Evolutionary conservation across 2,888 invertebrate species (phyloP).

Genomic region (Alcis repandata): DNA sequence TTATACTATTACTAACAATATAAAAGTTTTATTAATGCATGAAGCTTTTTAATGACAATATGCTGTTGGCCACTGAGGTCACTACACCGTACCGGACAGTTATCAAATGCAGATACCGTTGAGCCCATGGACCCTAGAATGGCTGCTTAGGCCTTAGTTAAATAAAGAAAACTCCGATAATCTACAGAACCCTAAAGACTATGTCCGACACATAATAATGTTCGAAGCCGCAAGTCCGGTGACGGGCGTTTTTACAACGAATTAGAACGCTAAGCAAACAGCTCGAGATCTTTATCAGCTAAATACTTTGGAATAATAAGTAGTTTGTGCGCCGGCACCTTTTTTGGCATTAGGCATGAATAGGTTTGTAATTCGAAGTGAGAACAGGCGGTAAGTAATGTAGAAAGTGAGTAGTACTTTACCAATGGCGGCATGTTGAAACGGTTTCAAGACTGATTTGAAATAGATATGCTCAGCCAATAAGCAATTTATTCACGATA

Average conservation of each 20-base stretch:
- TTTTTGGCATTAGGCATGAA: conserved; percentile 38
- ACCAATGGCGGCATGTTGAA: conserved; percentile 15
- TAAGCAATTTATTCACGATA: not conserved
- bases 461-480: not conserved
- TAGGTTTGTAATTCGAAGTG: conserved; percentile 26
- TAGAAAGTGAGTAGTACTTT: conserved; percentile 7
- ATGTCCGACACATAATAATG: conserved; percentile 67
- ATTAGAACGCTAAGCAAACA: conserved; percentile 60
- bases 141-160: too few species aligned
- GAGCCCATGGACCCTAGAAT: too few species aligned
- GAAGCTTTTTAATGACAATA: too few species aligned
- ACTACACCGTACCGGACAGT: too few species aligned
- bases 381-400: conserved; percentile 13
- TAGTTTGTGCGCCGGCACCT: conserved; percentile 44
- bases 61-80: too few species aligned
- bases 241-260: conserved; percentile 64
- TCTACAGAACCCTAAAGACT: conserved; percentile 61
- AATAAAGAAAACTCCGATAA: not conserved
- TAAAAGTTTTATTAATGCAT: too few species aligned
- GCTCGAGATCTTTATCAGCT: conserved; percentile 57
- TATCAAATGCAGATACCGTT: too few species aligned
- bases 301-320: conserved; percentile 50
- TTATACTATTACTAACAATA: too few species aligned
- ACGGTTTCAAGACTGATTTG: conserved; percentile 3
- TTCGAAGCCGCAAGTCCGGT: conserved; percentile 70